phyloP scores from a whole-genome alignment of 2,113 vertebrate species.

The Terrapene triunguis region DNA sequence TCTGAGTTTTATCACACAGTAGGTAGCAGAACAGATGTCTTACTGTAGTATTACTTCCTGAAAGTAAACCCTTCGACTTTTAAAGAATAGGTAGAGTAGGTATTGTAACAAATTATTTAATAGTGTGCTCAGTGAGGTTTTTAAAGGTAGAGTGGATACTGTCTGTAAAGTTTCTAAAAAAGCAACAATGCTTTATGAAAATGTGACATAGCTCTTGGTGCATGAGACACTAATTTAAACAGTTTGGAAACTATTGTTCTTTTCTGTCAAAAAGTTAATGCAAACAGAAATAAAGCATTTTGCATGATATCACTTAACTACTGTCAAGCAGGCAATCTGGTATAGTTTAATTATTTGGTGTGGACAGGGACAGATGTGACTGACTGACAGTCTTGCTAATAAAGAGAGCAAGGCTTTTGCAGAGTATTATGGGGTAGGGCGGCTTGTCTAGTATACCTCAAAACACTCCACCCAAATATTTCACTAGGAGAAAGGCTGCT shows the following conservation, averaged over 20 bases:
- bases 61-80: constrained; percentile 32
- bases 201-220: neutral
- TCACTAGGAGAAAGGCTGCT: neutral
- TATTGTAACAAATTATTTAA: constrained; percentile 11
- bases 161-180: constrained; percentile 3
- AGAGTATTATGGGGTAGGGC: neutral
- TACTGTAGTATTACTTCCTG: neutral
- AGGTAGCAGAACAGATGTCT: constrained; percentile 12
- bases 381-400: neutral
- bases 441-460: neutral
- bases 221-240: constrained; percentile 24
- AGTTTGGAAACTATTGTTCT: constrained; percentile 17
- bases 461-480: neutral
- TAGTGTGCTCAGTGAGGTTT: neutral
- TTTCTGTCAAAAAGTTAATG: constrained; percentile 39
- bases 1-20: neutral
- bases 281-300: neutral
- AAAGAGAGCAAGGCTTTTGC: neutral
- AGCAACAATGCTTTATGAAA: constrained; percentile 5
- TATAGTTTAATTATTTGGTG: constrained; percentile 13
- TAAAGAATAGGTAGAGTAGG: neutral
- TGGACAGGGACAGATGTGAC: neutral
- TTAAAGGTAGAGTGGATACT: constrained; percentile 19
- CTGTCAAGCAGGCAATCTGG: neutral
- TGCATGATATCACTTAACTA: neutral